Evolutionary conservation across 2,797 vertebrate species (phyloP).

Genomic region (Sarcoramphus papa): DNA sequence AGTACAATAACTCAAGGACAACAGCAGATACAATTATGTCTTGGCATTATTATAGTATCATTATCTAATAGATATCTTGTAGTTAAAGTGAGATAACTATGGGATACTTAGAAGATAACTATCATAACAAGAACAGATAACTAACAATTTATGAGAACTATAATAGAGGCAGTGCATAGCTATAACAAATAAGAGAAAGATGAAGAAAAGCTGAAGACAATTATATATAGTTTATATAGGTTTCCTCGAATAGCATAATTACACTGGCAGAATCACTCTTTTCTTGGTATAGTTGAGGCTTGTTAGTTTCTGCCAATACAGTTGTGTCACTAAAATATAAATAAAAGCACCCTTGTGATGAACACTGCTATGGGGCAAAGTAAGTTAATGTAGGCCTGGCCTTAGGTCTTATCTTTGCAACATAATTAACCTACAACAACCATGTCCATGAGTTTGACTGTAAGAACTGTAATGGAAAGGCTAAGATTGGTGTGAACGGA

Average conservation of each 20-base stretch:
- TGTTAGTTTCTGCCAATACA: not conserved
- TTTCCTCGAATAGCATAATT: not conserved
- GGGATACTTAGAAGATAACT: not conserved
- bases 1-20: not conserved
- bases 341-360: not conserved
- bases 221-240: not conserved
- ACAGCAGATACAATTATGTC: not conserved
- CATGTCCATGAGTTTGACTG: not conserved
- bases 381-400: not conserved
- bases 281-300: not conserved
- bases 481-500: not conserved
- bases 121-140: not conserved
- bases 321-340: not conserved
- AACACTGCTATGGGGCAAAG: not conserved
- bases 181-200: not conserved
- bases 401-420: not conserved
- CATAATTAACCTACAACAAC: not conserved
- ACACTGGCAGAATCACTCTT: not conserved
- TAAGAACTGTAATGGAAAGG: not conserved
- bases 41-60: not conserved
- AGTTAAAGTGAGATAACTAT: not conserved
- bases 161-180: not conserved
- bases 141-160: not conserved
- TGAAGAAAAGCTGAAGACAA: not conserved
- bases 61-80: not conserved